A percentile compares a stretch with the other conserved stretches of the same genome.
Conservation (phyloP, 2,113 vertebrate genomes). For the Arizona elegans region DNA sequence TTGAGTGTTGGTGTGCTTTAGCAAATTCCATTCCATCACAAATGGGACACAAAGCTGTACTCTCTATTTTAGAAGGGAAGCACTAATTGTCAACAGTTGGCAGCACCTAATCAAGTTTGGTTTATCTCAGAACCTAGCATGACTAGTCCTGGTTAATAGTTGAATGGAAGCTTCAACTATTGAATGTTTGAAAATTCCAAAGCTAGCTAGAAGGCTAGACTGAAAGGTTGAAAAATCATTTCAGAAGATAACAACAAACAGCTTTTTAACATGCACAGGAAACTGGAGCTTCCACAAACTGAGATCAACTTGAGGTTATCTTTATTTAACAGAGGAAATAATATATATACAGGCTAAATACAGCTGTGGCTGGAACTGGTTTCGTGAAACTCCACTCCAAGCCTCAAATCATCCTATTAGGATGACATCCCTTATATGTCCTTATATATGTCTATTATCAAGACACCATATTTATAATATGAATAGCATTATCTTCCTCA, state of each 20-base stretch:
- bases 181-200: background rate
- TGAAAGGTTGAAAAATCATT: background rate
- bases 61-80: background rate
- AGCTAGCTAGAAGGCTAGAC: background rate
- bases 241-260: background rate
- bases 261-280: background rate
- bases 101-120: background rate
- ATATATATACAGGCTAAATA: background rate
- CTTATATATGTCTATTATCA: background rate
- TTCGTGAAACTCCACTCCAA: background rate
- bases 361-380: background rate
- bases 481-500: background rate
- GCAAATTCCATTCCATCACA: background rate
- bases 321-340: background rate
- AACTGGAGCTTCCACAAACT: background rate
- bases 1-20: background rate
- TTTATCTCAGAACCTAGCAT: background rate
- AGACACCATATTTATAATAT: accelerated
- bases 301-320: background rate
- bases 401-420: background rate
- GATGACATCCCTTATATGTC: background rate
- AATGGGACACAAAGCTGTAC: background rate
- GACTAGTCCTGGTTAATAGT: background rate
- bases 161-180: background rate
- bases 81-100: background rate